Conservation (phyloP, 2,888 invertebrate species). For the Pasiphila rectangulata region DNA sequence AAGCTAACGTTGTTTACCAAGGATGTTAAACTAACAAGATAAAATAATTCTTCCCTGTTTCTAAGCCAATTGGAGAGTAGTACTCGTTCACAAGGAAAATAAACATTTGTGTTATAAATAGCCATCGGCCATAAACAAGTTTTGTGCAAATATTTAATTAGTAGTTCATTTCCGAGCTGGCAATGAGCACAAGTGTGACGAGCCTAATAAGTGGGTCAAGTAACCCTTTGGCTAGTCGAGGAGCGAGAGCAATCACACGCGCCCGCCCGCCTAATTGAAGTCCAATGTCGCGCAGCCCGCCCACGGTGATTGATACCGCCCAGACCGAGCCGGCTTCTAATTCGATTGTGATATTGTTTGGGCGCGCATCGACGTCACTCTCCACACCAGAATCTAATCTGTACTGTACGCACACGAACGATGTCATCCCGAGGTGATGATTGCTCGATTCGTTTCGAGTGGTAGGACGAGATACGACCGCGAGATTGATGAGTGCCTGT, state of each 20-base stretch:
- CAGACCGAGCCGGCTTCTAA: slow-evolving; percentile 66
- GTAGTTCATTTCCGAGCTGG: slow-evolving; percentile 53
- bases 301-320: slow-evolving; percentile 78
- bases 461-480: slow-evolving; percentile 46
- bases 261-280: slow-evolving; percentile 78
- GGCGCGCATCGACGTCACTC: slow-evolving; percentile 59
- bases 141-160: slow-evolving; percentile 53
- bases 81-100: slow-evolving; percentile 3
- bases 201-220: slow-evolving; percentile 75
- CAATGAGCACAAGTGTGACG: slow-evolving; percentile 55
- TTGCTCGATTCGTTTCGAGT: slow-evolving; percentile 48
- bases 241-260: slow-evolving; percentile 75
- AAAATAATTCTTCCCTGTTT: slow-evolving; percentile 1
- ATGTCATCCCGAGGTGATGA: slow-evolving; percentile 52
- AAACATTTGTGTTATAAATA: neutral
- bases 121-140: slow-evolving; percentile 10
- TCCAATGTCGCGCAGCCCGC: slow-evolving; percentile 78
- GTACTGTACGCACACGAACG: slow-evolving; percentile 51
- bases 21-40: slow-evolving; percentile 11
- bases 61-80: neutral
- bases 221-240: slow-evolving; percentile 72
- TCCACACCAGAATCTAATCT: slow-evolving; percentile 49
- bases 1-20: slow-evolving; percentile 26
- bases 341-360: slow-evolving; percentile 75
- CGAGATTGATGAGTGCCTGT: slow-evolving; percentile 53